Evolutionary conservation across 2,113 vertebrate genomes (phyloP).

Genomic region (Oncorhynchus mykiss): DNA sequence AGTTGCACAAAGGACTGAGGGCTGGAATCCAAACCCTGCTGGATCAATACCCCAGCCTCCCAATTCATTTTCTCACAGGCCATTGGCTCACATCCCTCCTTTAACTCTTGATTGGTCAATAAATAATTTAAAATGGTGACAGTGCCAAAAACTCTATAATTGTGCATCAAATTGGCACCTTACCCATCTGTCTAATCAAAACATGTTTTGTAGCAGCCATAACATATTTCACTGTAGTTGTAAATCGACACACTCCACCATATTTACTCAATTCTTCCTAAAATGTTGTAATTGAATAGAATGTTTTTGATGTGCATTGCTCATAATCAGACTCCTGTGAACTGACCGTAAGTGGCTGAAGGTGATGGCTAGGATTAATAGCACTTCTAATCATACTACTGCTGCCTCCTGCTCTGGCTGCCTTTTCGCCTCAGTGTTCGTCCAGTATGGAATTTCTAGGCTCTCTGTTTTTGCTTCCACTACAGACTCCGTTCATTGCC

Average conservation of each 20-base stretch:
- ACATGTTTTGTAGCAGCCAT: constrained; percentile 24
- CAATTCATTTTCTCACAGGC: constrained; percentile 39
- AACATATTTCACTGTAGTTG: constrained; percentile 12
- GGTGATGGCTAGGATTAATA: background rate
- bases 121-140: constrained; percentile 44
- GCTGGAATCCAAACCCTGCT: constrained; percentile 23
- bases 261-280: background rate
- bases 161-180: constrained; percentile 30
- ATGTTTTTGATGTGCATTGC: background rate
- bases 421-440: too few relatives aligned
- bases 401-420: too few relatives aligned
- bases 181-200: constrained; percentile 14
- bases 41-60: constrained; percentile 39
- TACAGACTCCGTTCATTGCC: too few relatives aligned
- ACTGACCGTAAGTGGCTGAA: background rate
- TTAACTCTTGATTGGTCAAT: constrained; percentile 49
- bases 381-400: background rate
- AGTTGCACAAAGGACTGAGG: constrained; percentile 11
- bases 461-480: too few relatives aligned
- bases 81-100: constrained; percentile 13
- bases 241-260: background rate
- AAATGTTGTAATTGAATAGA: background rate
- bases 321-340: background rate
- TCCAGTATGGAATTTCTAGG: too few relatives aligned
- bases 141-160: constrained; percentile 38